Percentiles rank a stretch among this genome's conserved stretches.
These are phyloP conservation scores for Xenopus tropicalis DNA, from an alignment of 2,113 vertebrate species.

Conservation along the genomic window UCB_Xtro_10.0 CM004447.2:35742001-35742500, in stretches of 20 bases:
- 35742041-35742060: too few relatives aligned
- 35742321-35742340: conserved; percentile 77
- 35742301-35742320: conserved; percentile 65
- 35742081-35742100: too few relatives aligned
- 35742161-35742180: too few relatives aligned
- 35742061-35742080: too few relatives aligned
- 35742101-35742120: too few relatives aligned
- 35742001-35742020: too few relatives aligned
- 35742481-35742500: conserved; percentile 99
- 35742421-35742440: conserved; percentile 99
- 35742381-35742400: conserved; percentile 89
- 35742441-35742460: conserved; percentile 82
- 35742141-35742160: too few relatives aligned
- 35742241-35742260: conserved; percentile 14
- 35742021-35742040: too few relatives aligned
- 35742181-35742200: too few relatives aligned
- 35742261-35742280: conserved; percentile 48
- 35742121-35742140: too few relatives aligned
- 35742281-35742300: conserved; percentile 70
- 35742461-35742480: conserved; percentile 96
- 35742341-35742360: conserved; percentile 61
- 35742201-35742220: too few relatives aligned
- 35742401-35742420: conserved; percentile 99
- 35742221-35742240: too few relatives aligned
- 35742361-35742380: conserved; percentile 79